Base-by-base conservation (phyloP, 2,113 vertebrate species). In the Nyctibius bracteatus region DNA sequence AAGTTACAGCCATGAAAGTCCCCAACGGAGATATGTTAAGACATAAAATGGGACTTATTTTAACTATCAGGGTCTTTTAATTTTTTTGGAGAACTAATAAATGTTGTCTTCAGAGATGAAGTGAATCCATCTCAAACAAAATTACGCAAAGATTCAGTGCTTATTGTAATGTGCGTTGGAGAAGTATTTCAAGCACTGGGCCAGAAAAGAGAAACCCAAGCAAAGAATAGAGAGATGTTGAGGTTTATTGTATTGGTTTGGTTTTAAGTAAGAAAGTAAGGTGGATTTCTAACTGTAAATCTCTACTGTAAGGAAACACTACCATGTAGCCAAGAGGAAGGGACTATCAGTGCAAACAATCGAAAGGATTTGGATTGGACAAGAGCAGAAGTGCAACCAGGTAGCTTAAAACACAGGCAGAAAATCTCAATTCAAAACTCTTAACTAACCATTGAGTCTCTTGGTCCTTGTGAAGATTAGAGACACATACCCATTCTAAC, bases 11-110 rank as follows among this genome's bases (percentile, higher is more conserved):
- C 30, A 66, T 51, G 46, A 84, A 95, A 91, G n/a, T 81, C 83
- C 52, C 72, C 89, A 86, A 89, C 79, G 83, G 86, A 94, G 57
- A 58, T 63, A 74, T 5, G 33, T 74, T 84, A 94, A 95, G 30
- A 81, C 68, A 86, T 86, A 86, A 92, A 92, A 78, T 35, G 10
- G 19, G 59, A 74, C 39, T 92, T 93, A 81, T 78, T 93, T 86
- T 90, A 82, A 91, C 71, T 55, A 14, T 79, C 57, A 79, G 24
- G 9, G 57, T 85, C 61, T 91, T 94, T 79, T 95, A 95, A 93
- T 94, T 90, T 94, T 73, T 75, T 70, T 93, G 30, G 61, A 92
- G 66, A 92, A 72, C 33, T 72, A 93, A 93, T 81, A 97, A 90
- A 90, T 91, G 84, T 54, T 86, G 58, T 91, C 73, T 90, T 96